Conservation (phyloP, 2,113 vertebrate species). For the Podarcis muralis region DNA sequence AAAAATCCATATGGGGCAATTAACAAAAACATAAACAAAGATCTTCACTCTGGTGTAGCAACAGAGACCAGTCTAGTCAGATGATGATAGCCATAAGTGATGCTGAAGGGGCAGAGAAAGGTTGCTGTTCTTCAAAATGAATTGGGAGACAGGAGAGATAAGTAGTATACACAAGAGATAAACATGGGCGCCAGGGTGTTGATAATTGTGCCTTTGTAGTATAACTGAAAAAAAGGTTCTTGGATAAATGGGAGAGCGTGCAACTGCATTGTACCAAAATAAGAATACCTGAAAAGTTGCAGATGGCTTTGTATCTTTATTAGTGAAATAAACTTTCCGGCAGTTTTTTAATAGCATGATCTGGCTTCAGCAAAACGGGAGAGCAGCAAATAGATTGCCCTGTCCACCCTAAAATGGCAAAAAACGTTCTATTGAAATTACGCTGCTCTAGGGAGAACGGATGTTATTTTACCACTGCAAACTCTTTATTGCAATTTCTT, state of each 20-base stretch:
- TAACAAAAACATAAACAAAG: not conserved
- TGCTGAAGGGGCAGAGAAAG: not conserved
- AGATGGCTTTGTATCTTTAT: not conserved
- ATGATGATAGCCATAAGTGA: not conserved
- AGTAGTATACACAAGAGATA: not conserved
- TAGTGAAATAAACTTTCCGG: not conserved
- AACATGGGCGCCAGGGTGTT: not conserved
- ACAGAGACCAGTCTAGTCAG: not conserved
- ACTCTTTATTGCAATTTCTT: slow-evolving; percentile 20
- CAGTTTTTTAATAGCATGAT: not conserved
- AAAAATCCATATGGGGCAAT: not conserved
- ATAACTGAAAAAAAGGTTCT: not conserved
- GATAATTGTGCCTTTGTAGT: not conserved
- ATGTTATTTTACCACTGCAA: slow-evolving; percentile 27
- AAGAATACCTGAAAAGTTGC: not conserved
- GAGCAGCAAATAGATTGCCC: not conserved
- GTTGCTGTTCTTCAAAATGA: not conserved
- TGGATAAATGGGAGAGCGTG: not conserved
- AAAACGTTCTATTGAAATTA: not conserved
- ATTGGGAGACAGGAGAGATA: not conserved
- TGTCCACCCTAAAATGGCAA: slow-evolving; percentile 1
- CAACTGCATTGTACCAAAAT: not conserved
- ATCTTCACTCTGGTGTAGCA: not conserved
- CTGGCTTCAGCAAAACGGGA: slow-evolving; percentile 7
- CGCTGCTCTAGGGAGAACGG: not conserved